Evolutionary conservation across 2,888 invertebrate genomes (phyloP), one percentile per base, ranked within the genome.

Genomic region (Leptarthrus brevirostris): DNA sequence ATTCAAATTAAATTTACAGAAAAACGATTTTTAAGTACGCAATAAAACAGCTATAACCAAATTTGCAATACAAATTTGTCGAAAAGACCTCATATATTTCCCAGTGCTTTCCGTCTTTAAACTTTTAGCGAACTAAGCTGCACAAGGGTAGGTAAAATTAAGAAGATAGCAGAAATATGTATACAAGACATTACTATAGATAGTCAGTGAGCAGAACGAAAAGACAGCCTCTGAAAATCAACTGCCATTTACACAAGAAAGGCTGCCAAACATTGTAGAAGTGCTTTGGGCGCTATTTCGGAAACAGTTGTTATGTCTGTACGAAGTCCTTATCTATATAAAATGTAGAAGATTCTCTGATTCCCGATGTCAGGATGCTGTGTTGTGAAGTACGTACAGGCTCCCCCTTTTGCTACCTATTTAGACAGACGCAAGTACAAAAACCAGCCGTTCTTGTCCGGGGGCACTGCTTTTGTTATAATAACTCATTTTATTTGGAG

Each of bases 401-500:
- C 14, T 40, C 47, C 47, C 24, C 47, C 47, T 44, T 61, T 44
- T 22, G 24, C 44, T 24, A 40, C 40, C 40, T 8, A 49, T 34
- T 34, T 20, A 26, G 30, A 14, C 24, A 24, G 18, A 24, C 44
- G 20, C 14, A 52, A 69, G 34, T 12, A 69, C 52, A 52, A 69
- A 52, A 52, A 52, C 18, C 26, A 8, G 10, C 18, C 30, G 22
- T 49, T 52, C 34, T 16, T 30, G 10, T 22, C 36, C 69, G 69
- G 52, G 30, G 52, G 69, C 69, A 30, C 52, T 14, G 49, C 71
- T 53, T 40, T 54, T 71, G 54, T 74, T 73, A 75, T 71, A 75
- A 75, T 75, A 75, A 75, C 71, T 75, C 71, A 75, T 73, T 75
- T 75, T 75, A 75, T 75, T 74, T 74, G 36, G 64, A 74, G 66